Base-by-base conservation (phyloP, 2,113 vertebrate genomes). In the Neolamprologus hecqui region DNA sequence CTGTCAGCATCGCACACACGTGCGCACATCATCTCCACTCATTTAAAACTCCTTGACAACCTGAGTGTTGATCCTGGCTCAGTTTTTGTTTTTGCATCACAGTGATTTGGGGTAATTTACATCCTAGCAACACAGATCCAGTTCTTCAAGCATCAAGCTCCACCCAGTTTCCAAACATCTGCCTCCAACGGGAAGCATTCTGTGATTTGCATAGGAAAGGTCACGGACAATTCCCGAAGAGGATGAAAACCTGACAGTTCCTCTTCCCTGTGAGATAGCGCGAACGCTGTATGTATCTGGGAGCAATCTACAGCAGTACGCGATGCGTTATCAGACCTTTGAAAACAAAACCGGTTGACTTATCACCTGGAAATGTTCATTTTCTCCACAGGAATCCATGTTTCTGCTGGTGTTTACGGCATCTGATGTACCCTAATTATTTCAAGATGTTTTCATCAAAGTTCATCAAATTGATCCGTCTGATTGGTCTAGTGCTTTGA, bases 151-250 rank as follows among this genome's bases (percentile, higher is more conserved):
- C 79, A 23, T 35, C 28, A 65, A 8, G 49, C 85, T 81, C 75
- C 75, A 23, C 86, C 73, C 49, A 85, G 15, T 81, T 40, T 45
- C 33, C 26, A 75, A 33, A 84, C 45, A 45, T 77, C 79, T 47
- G 68, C 14, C 35, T 89, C 79, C 28, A 55, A 82, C 65, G 77
- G 83, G 90, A 92, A 89, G 79, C 80, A 19, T 28, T 68, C 54
- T 54, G 45, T 31, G 31, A 87, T 95, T 95, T 95, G 92, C 94
- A 92, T 93, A 65, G 85, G 57, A 95, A 95, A 96, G 92, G 92
- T 96, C 92, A 92, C 11, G 14, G 83, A 87, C 81, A 81, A 87
- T 84, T 79, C 82, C 92, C 83, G 82, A 90, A 82, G 40, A 51
- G 79, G 83, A 83, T 84, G 60, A 88, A 88, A 81, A 49, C 37